These are phyloP conservation scores for Artemia franciscana DNA, from an alignment of 1,140 invertebrate species.

Conservation along the genomic window DNA sequence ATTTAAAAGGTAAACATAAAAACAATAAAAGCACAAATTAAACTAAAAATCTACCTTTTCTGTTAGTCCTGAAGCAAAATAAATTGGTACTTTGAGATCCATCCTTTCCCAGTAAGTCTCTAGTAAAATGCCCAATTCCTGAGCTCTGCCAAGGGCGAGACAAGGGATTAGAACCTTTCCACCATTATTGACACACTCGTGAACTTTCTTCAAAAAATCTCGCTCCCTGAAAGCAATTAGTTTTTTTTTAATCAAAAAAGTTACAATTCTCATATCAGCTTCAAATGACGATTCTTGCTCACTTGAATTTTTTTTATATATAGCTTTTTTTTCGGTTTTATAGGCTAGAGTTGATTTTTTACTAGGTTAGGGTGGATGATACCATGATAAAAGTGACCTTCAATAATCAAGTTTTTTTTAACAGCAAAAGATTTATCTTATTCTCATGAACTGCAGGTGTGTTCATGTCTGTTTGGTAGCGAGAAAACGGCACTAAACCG, in stretches of 20 bases:
- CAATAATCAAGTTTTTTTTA: not conserved
- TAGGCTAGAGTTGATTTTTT: too few species aligned
- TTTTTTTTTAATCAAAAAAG: too few species aligned
- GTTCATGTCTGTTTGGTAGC: too few species aligned
- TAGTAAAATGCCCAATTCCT: slow-evolving; percentile 92
- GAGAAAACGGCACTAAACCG: too few species aligned
- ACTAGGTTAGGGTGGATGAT: too few species aligned
- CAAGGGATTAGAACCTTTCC: slow-evolving; percentile 96
- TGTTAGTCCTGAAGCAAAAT: slow-evolving; percentile 89
- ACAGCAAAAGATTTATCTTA: too few species aligned
- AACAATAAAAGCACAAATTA: too few species aligned
- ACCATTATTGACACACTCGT: slow-evolving; percentile 65
- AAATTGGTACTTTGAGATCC: slow-evolving; percentile 93
- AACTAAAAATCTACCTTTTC: slow-evolving; percentile 37
- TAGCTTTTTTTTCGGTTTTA: too few species aligned
- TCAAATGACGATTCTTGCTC: not conserved
- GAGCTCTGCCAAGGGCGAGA: slow-evolving; percentile 90
- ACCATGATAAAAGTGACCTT: not conserved
- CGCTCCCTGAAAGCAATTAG: slow-evolving; percentile 40
- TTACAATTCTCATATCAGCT: too few species aligned
- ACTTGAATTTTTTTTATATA: too few species aligned
- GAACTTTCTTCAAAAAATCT: slow-evolving; percentile 95
- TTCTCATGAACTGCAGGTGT: too few species aligned
- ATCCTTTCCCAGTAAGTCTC: slow-evolving; percentile 96
- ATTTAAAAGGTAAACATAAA: too few species aligned